Evolutionary conservation across 2,888 invertebrate species (phyloP), one percentile per base, ranked within the genome.

Genomic region (Crioceris asparagi): DNA sequence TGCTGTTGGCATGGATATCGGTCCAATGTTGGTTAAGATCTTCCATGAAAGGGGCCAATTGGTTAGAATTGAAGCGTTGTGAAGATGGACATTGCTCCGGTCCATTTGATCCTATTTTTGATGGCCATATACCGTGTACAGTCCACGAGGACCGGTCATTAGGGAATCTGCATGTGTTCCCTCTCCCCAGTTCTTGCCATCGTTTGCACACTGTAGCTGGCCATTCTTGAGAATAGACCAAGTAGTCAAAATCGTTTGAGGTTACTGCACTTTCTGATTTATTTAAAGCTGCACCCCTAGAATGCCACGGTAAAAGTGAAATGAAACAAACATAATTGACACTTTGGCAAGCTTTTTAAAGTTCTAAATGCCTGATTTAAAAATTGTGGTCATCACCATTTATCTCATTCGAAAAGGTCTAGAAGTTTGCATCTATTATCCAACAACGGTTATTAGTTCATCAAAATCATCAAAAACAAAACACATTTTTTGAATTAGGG

Each of bases 101-200:
- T 0, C 83, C 84, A 1, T 71, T 59, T 1, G 71, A 73, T 1
- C 78, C 75, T 32, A 1, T 69, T 60, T 55, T 78, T 76, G 1
- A 83, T 0, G 88, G 88, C 88, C 88, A 88, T 25, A 87, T 68
- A 2, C 87, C 87, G 53, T 88, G 87, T 19, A 88, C 74, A 0
- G 79, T 76, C 87, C 87, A 88, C 2, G 74, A 65, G 35, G 75
- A 69, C 10, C 63, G 65, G 32, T 70, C 66, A 2, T 59, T 59
- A 2, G 83, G 84, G 48, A 84, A 60, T 1, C 63, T 57, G 53
- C 87, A 88, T 2, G 69, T 65, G 50, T 82, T 75, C 0, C 65
- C 55, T 1, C 69, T 59, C 32, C 71, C 68, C 33, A 69, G 63
- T 46, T 77, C 73, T 50, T 75, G 70, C 83, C 84, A 86, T 43